Percentiles rank a stretch among this genome's conserved stretches.
Conservation (phyloP, 2,888 invertebrate species). For the Lasioglossum leucozonium region DNA sequence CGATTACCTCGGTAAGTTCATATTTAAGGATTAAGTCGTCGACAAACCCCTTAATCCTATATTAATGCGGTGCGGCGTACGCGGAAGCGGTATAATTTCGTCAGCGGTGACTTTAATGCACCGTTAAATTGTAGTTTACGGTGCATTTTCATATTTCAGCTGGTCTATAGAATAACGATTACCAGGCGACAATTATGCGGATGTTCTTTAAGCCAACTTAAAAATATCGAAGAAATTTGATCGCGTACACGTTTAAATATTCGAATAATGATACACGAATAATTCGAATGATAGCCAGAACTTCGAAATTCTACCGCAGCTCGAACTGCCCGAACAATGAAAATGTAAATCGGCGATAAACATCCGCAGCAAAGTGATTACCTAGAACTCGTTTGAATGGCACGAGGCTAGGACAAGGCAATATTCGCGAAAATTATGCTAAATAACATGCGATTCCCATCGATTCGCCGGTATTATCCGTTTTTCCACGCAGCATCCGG, state of each 20-base stretch:
- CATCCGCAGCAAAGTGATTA: not conserved
- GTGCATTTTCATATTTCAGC: not conserved
- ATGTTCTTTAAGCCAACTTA: not conserved
- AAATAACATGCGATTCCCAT: not conserved
- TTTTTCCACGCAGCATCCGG: conserved; percentile 13
- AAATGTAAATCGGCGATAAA: not conserved
- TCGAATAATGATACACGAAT: too few species aligned
- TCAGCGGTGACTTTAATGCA: conserved; percentile 1
- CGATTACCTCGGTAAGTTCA: not conserved
- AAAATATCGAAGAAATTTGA: not conserved
- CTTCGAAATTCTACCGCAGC: not conserved
- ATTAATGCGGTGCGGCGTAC: not conserved
- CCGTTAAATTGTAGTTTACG: not conserved
- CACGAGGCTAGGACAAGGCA: not conserved
- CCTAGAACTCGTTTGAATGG: not conserved
- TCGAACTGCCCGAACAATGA: not conserved
- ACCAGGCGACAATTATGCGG: not conserved
- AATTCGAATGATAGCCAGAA: too few species aligned
- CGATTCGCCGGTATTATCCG: not conserved
- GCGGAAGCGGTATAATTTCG: not conserved
- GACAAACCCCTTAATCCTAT: not conserved
- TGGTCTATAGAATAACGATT: not conserved
- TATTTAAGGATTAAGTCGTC: not conserved
- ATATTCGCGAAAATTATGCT: not conserved
- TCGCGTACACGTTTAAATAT: too few species aligned